Conservation (phyloP, 2,113 vertebrate genomes). For the Ptilorrhoa leucosticta region DNA sequence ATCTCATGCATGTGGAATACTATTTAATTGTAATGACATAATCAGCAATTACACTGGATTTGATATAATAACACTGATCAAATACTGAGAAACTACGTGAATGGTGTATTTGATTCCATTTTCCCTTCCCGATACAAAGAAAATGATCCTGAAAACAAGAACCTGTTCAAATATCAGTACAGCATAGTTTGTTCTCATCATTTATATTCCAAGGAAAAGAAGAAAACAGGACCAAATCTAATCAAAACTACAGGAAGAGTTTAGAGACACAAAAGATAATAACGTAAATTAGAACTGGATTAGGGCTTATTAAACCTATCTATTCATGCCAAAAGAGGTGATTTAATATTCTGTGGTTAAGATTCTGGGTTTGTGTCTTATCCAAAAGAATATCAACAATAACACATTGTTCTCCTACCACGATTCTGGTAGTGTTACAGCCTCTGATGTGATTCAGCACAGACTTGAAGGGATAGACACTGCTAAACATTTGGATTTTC, state of each 20-base stretch:
- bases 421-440: neutral
- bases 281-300: conserved; percentile 43
- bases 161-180: neutral
- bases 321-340: conserved; percentile 40
- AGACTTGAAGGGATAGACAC: neutral
- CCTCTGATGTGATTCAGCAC: neutral
- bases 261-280: conserved; percentile 41
- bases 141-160: neutral
- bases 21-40: neutral
- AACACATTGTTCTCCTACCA: conserved; percentile 31
- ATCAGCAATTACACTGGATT: neutral
- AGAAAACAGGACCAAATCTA: conserved; percentile 4
- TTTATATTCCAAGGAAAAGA: conserved; percentile 4
- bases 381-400: conserved; percentile 32
- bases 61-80: neutral
- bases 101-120: neutral
- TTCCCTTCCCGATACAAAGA: neutral
- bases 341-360: conserved; percentile 49
- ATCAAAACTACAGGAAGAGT: conserved; percentile 45
- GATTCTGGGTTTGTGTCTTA: conserved; percentile 22
- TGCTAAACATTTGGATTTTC: neutral
- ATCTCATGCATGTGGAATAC: neutral
- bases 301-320: conserved; percentile 48
- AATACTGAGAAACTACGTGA: neutral
- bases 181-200: neutral